Conservation (phyloP, 1,140 invertebrate species). For the Nasonia longicornis region DNA sequence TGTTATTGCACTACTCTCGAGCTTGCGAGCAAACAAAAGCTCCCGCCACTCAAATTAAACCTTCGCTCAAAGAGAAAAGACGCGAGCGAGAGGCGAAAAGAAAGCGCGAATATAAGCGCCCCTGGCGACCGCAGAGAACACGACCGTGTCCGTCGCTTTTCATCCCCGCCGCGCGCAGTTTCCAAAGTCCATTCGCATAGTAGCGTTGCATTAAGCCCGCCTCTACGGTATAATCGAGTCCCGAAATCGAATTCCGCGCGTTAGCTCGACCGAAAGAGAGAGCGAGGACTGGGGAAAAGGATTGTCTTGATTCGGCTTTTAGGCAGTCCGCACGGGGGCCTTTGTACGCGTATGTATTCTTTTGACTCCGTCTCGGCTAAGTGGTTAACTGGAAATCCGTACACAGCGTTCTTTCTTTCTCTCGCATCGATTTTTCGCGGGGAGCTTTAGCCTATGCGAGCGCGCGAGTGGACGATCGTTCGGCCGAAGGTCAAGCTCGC, state of each 20-base stretch:
- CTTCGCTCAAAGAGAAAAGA: background rate
- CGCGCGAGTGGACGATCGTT: background rate
- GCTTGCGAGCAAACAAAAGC: constrained; percentile 22
- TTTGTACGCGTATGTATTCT: background rate
- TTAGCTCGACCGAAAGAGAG: background rate
- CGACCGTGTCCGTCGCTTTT: background rate
- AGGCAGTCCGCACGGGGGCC: background rate
- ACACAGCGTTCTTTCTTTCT: background rate
- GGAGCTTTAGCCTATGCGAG: background rate
- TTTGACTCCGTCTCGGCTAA: background rate
- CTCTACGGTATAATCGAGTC: constrained; percentile 10
- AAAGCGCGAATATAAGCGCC: background rate
- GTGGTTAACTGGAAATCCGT: constrained; percentile 1
- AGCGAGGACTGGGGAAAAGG: background rate
- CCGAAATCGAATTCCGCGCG: constrained; percentile 28
- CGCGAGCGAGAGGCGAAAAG: background rate
- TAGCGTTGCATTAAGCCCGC: background rate
- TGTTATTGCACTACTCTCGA: constrained; percentile 14
- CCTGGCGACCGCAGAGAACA: background rate
- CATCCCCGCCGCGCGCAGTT: background rate
- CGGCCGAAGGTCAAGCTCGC: background rate
- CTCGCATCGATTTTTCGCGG: background rate
- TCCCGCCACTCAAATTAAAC: too few species aligned
- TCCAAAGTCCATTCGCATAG: constrained; percentile 2
- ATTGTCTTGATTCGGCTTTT: constrained; percentile 1